phyloP scores from a whole-genome alignment of 2,113 vertebrate genomes.

The Pogonocichla stellata region DNA sequence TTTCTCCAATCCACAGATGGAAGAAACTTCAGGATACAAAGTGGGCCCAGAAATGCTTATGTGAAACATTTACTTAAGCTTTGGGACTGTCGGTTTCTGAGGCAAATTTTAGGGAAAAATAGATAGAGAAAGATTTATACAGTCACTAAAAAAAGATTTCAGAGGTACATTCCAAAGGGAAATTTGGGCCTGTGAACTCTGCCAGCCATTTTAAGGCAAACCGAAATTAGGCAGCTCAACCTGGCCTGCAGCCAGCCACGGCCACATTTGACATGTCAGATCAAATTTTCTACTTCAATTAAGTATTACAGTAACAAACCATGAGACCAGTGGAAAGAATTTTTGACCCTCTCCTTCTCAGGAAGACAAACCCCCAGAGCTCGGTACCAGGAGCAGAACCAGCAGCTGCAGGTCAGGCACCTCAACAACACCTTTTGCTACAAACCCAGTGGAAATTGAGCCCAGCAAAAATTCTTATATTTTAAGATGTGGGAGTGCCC shows the following conservation, averaged over 20 bases:
- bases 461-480: not conserved
- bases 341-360: not conserved
- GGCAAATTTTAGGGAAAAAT: not conserved
- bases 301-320: not conserved
- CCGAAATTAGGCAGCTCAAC: not conserved
- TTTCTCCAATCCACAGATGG: not conserved
- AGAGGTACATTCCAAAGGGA: not conserved
- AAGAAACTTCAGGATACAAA: not conserved
- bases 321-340: not conserved
- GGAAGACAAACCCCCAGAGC: not conserved
- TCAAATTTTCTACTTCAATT: conserved; percentile 24
- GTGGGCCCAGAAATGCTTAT: not conserved
- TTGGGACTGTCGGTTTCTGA: not conserved
- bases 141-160: not conserved
- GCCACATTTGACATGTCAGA: conserved; percentile 25
- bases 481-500: not conserved
- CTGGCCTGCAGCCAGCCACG: not conserved
- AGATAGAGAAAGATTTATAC: not conserved
- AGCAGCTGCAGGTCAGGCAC: not conserved
- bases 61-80: not conserved
- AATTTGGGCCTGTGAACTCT: not conserved
- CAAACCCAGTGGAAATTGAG: not conserved
- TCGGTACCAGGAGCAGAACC: not conserved
- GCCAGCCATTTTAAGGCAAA: conserved; percentile 20
- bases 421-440: fast-evolving